A percentile compares a stretch with the other conserved stretches of the same genome.
These are phyloP conservation scores for Bombylius discolor DNA, from an alignment of 2,888 invertebrate species.

Conservation along the genomic window DNA sequence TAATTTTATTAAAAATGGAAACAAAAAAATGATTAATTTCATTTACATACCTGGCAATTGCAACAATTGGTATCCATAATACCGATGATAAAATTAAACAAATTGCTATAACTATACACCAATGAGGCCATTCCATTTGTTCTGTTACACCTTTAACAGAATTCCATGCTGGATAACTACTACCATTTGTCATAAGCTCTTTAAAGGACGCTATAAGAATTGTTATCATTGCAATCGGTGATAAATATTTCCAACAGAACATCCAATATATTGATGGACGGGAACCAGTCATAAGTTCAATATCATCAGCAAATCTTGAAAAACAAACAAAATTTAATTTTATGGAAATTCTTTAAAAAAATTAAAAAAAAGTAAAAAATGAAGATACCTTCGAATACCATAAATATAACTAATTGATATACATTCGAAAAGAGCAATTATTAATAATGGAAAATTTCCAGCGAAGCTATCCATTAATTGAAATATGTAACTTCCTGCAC, in stretches of 20 bases:
- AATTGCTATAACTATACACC: constrained; percentile 65
- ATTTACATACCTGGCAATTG: constrained; percentile 55
- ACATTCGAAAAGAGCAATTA: constrained; percentile 88
- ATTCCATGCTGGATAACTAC: constrained; percentile 78
- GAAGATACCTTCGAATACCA: constrained; percentile 66
- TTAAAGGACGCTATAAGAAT: constrained; percentile 73
- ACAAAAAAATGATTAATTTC: neutral
- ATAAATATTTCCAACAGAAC: constrained; percentile 89
- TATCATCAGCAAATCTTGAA: constrained; percentile 79
- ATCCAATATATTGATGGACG: constrained; percentile 83
- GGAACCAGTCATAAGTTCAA: constrained; percentile 87
- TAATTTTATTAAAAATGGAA: neutral
- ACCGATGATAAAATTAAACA: constrained; percentile 65
- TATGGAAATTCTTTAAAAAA: neutral
- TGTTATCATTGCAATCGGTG: constrained; percentile 76
- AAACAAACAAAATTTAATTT: neutral
- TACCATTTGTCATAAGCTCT: constrained; percentile 66
- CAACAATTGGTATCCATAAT: constrained; percentile 76
- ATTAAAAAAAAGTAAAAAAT: too few species aligned
- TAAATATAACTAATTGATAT: constrained; percentile 88
- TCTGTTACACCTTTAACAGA: constrained; percentile 56
- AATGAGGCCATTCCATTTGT: constrained; percentile 72
- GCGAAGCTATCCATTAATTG: constrained; percentile 88
- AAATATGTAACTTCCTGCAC: constrained; percentile 87
- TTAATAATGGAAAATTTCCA: constrained; percentile 81